Evolutionary conservation across 2,113 vertebrate genomes (phyloP).

Genomic region (Hymenochirus boettgeri): DNA sequence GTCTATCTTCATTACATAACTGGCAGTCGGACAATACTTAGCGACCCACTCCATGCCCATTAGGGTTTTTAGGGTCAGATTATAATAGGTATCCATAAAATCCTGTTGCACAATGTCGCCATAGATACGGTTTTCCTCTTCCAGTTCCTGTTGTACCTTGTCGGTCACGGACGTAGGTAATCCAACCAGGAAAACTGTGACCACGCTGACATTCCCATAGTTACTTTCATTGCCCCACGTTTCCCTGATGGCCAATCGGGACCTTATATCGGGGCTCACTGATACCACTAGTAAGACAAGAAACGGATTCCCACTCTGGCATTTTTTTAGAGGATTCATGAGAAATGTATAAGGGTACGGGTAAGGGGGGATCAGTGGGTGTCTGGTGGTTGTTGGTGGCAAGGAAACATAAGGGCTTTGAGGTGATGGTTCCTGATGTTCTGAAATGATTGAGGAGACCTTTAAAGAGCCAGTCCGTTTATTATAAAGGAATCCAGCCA

Average conservation of each 20-base stretch:
- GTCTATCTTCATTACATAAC: constrained; percentile 47
- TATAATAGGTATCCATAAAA: constrained; percentile 47
- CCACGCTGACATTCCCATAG: constrained; percentile 5
- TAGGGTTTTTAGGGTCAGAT: constrained; percentile 44
- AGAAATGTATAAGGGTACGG: constrained; percentile 61
- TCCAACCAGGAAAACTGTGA: constrained; percentile 31
- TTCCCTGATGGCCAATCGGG: constrained; percentile 12
- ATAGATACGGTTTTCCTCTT: constrained; percentile 14
- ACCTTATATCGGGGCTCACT: neutral
- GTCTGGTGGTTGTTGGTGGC: fast-evolving
- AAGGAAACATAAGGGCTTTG: too few relatives aligned
- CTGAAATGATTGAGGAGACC: too few relatives aligned
- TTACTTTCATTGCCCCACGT: constrained; percentile 37
- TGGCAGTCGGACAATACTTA: constrained; percentile 12
- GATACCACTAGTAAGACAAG: constrained; percentile 61
- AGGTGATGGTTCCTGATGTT: too few relatives aligned
- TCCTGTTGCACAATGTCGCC: constrained; percentile 37
- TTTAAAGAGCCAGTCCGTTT: too few relatives aligned
- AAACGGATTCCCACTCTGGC: constrained; percentile 53
- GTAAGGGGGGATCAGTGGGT: constrained; percentile 48
- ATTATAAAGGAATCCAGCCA: too few relatives aligned
- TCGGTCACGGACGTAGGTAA: neutral
- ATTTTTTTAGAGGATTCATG: constrained; percentile 56
- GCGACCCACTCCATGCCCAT: constrained; percentile 45
- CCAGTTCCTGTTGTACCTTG: constrained; percentile 36